Conservation (phyloP, 2,113 vertebrate genomes). For the Scomber japonicus region DNA sequence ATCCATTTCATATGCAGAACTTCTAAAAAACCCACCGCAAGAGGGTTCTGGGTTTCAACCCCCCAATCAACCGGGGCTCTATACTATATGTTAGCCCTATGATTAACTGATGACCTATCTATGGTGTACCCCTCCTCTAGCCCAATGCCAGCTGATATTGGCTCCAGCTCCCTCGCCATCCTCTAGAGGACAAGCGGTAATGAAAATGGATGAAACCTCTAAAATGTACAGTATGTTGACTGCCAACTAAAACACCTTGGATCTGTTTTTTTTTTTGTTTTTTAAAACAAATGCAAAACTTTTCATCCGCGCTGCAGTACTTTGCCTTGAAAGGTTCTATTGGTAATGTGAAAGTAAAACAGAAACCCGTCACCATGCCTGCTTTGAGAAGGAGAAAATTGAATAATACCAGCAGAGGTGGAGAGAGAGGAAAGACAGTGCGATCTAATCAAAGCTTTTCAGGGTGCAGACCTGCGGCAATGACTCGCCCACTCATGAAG, state of each 20-base stretch:
- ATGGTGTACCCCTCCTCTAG: too few relatives aligned
- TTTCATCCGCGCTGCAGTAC: neutral
- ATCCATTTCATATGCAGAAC: neutral
- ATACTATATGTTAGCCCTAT: too few relatives aligned
- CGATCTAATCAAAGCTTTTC: slow-evolving; percentile 50
- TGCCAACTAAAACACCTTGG: neutral
- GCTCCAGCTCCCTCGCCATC: too few relatives aligned
- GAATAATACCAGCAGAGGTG: slow-evolving; percentile 28
- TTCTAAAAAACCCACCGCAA: too few relatives aligned
- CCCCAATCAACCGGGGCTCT: too few relatives aligned
- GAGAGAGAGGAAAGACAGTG: slow-evolving; percentile 17
- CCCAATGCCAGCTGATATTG: too few relatives aligned
- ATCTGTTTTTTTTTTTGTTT: neutral
- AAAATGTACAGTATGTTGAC: neutral
- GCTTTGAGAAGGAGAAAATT: slow-evolving; percentile 20
- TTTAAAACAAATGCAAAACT: neutral
- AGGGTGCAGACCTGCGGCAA: slow-evolving; percentile 49
- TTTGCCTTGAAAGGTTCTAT: neutral
- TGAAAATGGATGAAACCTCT: too few relatives aligned
- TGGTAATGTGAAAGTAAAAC: neutral
- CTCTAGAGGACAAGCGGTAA: too few relatives aligned
- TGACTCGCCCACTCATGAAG: slow-evolving; percentile 38
- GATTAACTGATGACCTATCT: too few relatives aligned
- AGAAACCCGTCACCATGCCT: slow-evolving; percentile 6
- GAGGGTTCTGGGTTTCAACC: too few relatives aligned